Conservation (phyloP, 2,797 vertebrate genomes). For the Cirrhinus molitorella region DNA sequence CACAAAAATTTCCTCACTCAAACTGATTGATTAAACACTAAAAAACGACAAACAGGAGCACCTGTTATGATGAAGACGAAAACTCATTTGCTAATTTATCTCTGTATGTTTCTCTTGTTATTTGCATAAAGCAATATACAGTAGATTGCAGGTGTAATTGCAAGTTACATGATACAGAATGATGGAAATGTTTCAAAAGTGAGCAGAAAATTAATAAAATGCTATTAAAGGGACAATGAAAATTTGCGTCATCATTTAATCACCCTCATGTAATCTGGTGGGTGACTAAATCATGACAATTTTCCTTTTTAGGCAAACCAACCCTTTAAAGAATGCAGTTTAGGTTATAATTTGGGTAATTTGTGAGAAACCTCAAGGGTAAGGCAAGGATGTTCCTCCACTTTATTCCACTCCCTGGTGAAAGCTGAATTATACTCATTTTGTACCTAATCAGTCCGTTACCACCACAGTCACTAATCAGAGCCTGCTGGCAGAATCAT, state of each 20-base stretch:
- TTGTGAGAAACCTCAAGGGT: conserved; percentile 40
- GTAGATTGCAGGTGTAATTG: not conserved
- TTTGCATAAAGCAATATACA: not conserved
- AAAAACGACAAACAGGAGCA: not conserved
- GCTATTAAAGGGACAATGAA: not conserved
- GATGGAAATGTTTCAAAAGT: not conserved
- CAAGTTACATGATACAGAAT: not conserved
- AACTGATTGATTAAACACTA: not conserved
- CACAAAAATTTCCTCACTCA: not conserved
- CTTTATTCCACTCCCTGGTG: conserved; percentile 27
- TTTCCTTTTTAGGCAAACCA: not conserved
- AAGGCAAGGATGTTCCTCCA: conserved; percentile 14
- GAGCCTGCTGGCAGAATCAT: conserved; percentile 31
- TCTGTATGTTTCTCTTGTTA: not conserved
- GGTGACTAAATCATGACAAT: not conserved
- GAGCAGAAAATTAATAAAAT: not conserved
- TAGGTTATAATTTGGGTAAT: not conserved
- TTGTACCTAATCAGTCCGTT: conserved; percentile 32
- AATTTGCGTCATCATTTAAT: not conserved
- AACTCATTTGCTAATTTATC: not conserved
- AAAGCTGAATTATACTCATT: conserved; percentile 35
- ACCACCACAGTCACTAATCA: conserved; percentile 34
- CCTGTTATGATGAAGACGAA: conserved; percentile 1
- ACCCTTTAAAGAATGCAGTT: conserved; percentile 5
- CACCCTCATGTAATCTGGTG: not conserved